Conservation (phyloP, 2,113 vertebrate species). For the Nyctereutes procyonoides region DNA sequence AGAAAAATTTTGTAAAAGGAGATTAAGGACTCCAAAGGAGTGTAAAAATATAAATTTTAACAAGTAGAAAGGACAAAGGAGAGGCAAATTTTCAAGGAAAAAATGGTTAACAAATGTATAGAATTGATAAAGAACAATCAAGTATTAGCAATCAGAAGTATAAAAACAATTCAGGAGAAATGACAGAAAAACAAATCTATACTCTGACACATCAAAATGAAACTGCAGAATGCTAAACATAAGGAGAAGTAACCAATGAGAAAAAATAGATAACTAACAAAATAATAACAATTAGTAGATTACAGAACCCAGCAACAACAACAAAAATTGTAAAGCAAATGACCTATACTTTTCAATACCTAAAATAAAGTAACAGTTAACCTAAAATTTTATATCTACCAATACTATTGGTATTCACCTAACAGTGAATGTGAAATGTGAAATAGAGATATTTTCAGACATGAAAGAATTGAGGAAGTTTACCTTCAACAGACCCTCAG, state of each 20-base stretch:
- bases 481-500: not conserved
- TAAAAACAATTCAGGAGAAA: not conserved
- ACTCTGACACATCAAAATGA: not conserved
- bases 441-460: not conserved
- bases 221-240: not conserved
- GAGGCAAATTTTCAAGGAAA: not conserved
- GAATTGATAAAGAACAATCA: not conserved
- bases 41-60: not conserved
- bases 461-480: not conserved
- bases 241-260: not conserved
- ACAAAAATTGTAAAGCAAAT: not conserved
- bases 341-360: not conserved
- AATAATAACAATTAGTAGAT: not conserved
- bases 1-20: not conserved
- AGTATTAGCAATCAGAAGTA: not conserved
- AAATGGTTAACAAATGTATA: not conserved
- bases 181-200: not conserved
- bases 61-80: not conserved
- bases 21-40: not conserved
- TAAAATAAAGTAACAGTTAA: not conserved
- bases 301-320: not conserved
- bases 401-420: not conserved
- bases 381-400: not conserved
- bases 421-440: not conserved
- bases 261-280: not conserved